Base-by-base conservation (phyloP, 2,888 invertebrate genomes). In the Torymus tubicola region DNA sequence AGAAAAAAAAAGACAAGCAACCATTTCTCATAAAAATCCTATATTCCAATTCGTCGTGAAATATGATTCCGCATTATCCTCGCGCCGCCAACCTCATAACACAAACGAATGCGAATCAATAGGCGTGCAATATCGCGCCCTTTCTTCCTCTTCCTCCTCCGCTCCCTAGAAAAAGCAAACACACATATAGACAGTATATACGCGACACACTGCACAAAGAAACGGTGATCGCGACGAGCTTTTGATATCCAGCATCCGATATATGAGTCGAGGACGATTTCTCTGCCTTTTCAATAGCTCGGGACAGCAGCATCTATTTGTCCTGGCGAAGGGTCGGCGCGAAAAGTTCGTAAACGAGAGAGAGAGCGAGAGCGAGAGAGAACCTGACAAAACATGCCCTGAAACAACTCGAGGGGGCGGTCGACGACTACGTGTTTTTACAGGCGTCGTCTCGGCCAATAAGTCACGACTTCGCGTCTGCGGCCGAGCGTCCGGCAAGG, bases 381-480 rank as follows among this genome's bases (percentile, higher is more conserved):
- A 8, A 83, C 84, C 86, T 86, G 86, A 86, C 85, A 87, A 87
- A 88, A 87, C 86, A 87, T 81, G 84, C 83, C 42, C 16, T 86
- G 85, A 87, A 87, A 86, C 86, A 88, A 87, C 86, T 86, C 84
- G 84, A 85, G 85, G 83, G 83, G 80, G 81, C 60, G 52, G n/a
- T 81, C 84, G 83, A 84, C 85, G 86, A 86, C 85, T 87, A 8
- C 83, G 82, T 88, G 86, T 87, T 88, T 88, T 88, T 87, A 78
- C 67, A 78, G 67, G 18, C 58, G 24, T 21, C 21, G 53, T 61
- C 21, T 83, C 78, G 83, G 85, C 85, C 85, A 86, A 85, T 85
- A 85, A 85, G 85, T 84, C 83, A 81, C 70, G 74, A 78, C 72
- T 76, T 75, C 55, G 69, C 13, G 60, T 74, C 75, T 53, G 68